Evolutionary conservation across 2,797 vertebrate genomes (phyloP).

Genomic region (Rhinogobio ventralis): DNA sequence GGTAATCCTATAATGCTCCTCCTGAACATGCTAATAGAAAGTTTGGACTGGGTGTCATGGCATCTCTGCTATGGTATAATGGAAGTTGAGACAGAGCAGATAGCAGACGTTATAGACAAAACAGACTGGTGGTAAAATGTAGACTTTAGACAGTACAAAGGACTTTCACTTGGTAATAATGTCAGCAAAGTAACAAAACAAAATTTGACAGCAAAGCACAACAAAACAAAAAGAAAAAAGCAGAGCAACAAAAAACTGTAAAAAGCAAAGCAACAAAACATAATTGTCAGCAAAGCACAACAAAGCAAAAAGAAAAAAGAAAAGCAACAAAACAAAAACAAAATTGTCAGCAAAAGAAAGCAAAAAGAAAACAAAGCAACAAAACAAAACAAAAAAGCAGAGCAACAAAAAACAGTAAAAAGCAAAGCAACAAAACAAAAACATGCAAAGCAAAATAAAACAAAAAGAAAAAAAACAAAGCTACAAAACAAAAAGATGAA

Average conservation of each 20-base stretch:
- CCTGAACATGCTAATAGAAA: constrained; percentile 33
- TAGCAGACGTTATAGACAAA: background rate
- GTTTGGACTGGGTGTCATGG: background rate
- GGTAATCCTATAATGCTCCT: constrained; percentile 34
- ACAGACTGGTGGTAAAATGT: constrained; percentile 3
- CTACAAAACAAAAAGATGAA: background rate
- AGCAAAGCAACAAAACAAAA: background rate
- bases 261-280: background rate
- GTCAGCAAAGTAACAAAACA: background rate
- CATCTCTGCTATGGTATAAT: background rate
- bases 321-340: background rate
- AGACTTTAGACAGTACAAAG: background rate
- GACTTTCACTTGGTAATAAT: background rate
- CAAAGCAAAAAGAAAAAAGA: background rate
- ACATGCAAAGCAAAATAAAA: no score
- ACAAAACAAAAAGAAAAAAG: background rate
- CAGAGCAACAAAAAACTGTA: no score
- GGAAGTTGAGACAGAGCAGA: background rate
- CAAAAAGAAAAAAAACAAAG: background rate
- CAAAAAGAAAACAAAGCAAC: background rate
- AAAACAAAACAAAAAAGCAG: background rate
- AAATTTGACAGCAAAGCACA: background rate
- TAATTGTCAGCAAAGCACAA: background rate
- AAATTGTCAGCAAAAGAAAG: background rate
- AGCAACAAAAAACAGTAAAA: background rate